Percentiles rank a stretch among this genome's conserved stretches.
Evolutionary conservation across 2,888 invertebrate species (phyloP).

Genomic region (Napeogenes sylphis): DNA sequence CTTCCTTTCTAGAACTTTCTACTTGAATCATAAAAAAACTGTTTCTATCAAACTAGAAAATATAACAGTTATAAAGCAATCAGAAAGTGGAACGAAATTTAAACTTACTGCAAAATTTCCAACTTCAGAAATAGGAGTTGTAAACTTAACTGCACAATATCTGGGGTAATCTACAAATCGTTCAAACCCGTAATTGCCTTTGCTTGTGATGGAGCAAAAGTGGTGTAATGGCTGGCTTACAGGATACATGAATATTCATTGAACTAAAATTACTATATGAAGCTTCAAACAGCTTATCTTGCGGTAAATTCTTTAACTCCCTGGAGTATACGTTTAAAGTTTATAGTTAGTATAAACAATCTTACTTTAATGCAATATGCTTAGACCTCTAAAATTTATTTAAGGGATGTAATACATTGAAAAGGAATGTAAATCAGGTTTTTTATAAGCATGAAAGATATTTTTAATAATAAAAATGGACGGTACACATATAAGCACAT

Average conservation of each 20-base stretch:
- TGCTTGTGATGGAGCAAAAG: conserved; percentile 44
- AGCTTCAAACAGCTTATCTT: conserved; percentile 55
- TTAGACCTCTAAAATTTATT: too few species aligned
- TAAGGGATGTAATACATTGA: too few species aligned
- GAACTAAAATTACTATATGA: conserved; percentile 48
- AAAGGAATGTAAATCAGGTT: too few species aligned
- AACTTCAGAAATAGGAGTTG: conserved; percentile 2
- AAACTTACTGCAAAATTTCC: neutral
- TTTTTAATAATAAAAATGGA: too few species aligned
- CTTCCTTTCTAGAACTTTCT: too few species aligned
- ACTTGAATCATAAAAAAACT: too few species aligned
- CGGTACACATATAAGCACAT: too few species aligned
- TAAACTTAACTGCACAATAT: conserved; percentile 4
- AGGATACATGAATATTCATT: conserved; percentile 55
- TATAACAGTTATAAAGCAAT: too few species aligned
- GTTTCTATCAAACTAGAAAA: too few species aligned
- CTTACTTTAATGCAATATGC: too few species aligned
- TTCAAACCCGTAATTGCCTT: conserved; percentile 5
- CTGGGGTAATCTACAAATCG: neutral
- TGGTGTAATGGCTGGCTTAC: conserved; percentile 48
- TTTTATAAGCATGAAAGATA: too few species aligned
- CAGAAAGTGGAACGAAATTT: neutral
- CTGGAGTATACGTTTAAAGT: neutral
- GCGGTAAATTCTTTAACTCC: conserved; percentile 10
- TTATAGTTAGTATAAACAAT: neutral